Percentiles rank a stretch among this genome's conserved stretches.
These are phyloP conservation scores for Priocnemis perturbator DNA, from an alignment of 2,888 invertebrate species.

Conservation along the genomic window DNA sequence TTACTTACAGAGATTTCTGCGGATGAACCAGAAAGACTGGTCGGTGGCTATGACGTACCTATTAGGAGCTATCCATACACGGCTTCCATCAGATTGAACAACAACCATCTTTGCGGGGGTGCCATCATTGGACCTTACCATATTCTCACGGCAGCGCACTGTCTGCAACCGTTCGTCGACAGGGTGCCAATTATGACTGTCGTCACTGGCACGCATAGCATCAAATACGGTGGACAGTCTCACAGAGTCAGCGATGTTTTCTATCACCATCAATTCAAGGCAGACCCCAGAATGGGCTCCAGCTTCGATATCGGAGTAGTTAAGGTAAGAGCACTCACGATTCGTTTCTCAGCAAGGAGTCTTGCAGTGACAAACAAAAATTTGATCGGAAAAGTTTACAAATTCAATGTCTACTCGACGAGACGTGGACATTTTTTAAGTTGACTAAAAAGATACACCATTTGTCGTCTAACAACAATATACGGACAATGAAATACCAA, in stretches of 20 bases:
- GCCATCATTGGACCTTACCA: not conserved
- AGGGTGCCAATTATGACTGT: not conserved
- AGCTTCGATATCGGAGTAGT: constrained; percentile 2
- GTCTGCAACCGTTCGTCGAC: not conserved
- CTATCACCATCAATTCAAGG: not conserved
- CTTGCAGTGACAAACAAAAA: too few species aligned
- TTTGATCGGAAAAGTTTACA: too few species aligned
- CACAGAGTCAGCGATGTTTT: not conserved
- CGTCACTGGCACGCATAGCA: not conserved
- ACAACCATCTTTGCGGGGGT: not conserved
- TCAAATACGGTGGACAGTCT: constrained; percentile 1
- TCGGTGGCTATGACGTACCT: not conserved
- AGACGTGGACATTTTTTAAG: too few species aligned
- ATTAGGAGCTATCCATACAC: not conserved
- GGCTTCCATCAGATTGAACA: not conserved
- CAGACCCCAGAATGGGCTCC: not conserved
- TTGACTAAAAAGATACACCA: too few species aligned
- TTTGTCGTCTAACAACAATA: too few species aligned
- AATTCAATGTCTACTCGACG: too few species aligned
- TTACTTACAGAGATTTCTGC: not conserved
- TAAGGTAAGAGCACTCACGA: not conserved
- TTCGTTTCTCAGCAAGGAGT: too few species aligned
- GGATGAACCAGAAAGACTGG: constrained; percentile 8
- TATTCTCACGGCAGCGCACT: constrained; percentile 10
- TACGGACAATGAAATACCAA: too few species aligned